Evolutionary conservation across 2,113 vertebrate species (phyloP).

Genomic region (Amazona vittata): DNA sequence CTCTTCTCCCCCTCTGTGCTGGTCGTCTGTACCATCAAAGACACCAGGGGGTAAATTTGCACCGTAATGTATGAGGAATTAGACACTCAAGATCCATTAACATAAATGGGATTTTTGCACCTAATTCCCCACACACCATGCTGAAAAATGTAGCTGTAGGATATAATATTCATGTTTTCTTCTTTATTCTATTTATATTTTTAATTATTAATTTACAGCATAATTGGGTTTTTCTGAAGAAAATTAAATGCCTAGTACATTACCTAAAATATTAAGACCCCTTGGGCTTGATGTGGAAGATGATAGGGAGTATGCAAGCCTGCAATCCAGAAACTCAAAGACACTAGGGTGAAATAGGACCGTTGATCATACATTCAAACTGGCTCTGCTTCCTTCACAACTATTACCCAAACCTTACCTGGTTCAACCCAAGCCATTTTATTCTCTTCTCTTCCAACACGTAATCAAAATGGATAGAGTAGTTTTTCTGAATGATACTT

Average conservation of each 20-base stretch:
- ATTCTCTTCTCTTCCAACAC: not conserved
- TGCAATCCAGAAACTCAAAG: conserved; percentile 12
- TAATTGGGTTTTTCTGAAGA: conserved; percentile 76
- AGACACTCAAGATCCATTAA: conserved; percentile 78
- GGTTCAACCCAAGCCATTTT: conserved; percentile 4
- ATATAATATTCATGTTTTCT: conserved; percentile 76
- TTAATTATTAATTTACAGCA: conserved; percentile 78
- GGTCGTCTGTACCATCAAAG: conserved; percentile 71
- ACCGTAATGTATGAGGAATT: conserved; percentile 71
- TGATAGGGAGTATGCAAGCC: not conserved
- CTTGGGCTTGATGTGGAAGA: conserved; percentile 60
- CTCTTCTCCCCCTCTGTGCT: conserved; percentile 50
- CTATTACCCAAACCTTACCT: not conserved
- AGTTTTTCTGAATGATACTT: not conserved
- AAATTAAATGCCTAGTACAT: conserved; percentile 67
- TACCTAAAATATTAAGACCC: conserved; percentile 71
- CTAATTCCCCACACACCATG: conserved; percentile 75
- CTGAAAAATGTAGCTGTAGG: conserved; percentile 74
- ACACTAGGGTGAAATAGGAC: conserved; percentile 12
- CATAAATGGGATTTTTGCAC: conserved; percentile 81
- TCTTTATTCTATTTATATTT: conserved; percentile 80
- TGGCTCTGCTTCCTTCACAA: not conserved
- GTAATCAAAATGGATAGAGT: not conserved
- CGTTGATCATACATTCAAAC: not conserved
- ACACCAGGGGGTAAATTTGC: conserved; percentile 71